A percentile compares a stretch with the other conserved stretches of the same genome.
These are phyloP conservation scores for Pseudoips prasinana DNA, from an alignment of 2,888 invertebrate genomes.

Conservation along the genomic window DNA sequence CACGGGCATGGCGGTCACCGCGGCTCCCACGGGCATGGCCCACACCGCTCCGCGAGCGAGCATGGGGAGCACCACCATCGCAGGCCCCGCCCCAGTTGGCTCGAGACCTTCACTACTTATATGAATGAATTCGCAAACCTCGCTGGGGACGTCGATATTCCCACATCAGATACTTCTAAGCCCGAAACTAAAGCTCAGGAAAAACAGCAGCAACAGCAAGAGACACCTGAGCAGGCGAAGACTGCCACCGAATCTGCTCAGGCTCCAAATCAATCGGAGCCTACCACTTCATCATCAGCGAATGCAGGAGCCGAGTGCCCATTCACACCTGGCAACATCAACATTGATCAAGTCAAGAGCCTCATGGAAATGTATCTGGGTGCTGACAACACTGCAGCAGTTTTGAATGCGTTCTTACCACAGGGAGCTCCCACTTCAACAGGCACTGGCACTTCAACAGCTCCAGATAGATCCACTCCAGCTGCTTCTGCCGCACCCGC, in stretches of 20 bases:
- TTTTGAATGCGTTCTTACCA: constrained; percentile 3
- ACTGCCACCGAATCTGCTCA: constrained; percentile 19
- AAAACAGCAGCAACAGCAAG: constrained; percentile 13
- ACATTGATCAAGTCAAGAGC: constrained; percentile 4
- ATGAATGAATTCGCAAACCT: constrained; percentile 80
- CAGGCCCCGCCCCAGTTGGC: constrained; percentile 59
- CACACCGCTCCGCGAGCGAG: too few relatives aligned
- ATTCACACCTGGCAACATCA: constrained; percentile 1
- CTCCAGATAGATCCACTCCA: constrained; percentile 11
- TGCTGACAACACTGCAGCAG: neutral
- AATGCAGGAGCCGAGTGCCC: constrained; percentile 17
- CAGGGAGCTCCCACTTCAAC: neutral
- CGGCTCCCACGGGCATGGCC: constrained; percentile 18
- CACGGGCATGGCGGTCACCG: constrained; percentile 24
- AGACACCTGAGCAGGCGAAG: constrained; percentile 17
- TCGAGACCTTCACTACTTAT: constrained; percentile 71
- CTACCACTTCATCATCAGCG: constrained; percentile 20
- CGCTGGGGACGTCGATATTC: constrained; percentile 59
- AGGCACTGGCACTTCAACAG: constrained; percentile 8
- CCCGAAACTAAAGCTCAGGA: constrained; percentile 20
- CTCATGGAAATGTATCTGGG: constrained; percentile 8
- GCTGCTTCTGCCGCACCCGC: constrained; percentile 9
- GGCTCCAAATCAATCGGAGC: constrained; percentile 19
- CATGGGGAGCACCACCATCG: constrained; percentile 39
- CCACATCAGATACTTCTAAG: constrained; percentile 29